Evolutionary conservation across 2,888 invertebrate species (phyloP), one percentile per base, ranked within the genome.

Genomic region (Caenorhabditis sulstoni): DNA sequence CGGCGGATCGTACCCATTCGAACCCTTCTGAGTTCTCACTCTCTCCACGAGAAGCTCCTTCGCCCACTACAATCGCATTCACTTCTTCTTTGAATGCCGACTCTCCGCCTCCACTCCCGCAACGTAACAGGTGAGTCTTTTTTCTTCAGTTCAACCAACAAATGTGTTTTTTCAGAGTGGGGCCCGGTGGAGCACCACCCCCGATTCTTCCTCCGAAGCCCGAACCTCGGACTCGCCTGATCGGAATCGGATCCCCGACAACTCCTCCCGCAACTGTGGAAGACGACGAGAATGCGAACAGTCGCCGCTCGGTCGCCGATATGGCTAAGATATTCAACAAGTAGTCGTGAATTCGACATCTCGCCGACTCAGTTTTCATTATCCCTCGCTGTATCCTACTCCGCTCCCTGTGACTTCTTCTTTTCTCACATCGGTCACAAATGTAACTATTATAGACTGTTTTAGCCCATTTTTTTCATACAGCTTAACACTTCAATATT

Each of bases 261-360:
- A 70, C 77, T 0, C 59, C 70, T 0, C 58, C 78, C 16, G 49
- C 77, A 11, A 61, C 68, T 8, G 73, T 71, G 2, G 82, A 82
- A 22, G 81, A 83, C 44, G 85, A 85, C 47, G 81, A 84, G 41
- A 85, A 85, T 64, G 84, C 85, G 20, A 85, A 84, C 65, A 79
- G 75, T 29, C 75, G 79, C 7, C 49, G 86, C 20, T 83, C 83
- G 35, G 86, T 86, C 7, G 86, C 86, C 9, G 86, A 86, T 67
- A 86, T 86, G 85, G 81, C 86, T 4, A 76, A 76, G n/a, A 76
- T 86, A 3, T 86, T 85, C 49, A 74, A 79, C 52, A 79, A 79
- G 59, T 79, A 62, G 57, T 35, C 37, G 11, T 22, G 7, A 22
- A 29, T 5, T 41, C n/a, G n/a, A n/a, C n/a, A n/a, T n/a, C n/a